phyloP scores from a whole-genome alignment of 37 sponge, comb jelly and placozoan species.

The Beroe ovata region DNA sequence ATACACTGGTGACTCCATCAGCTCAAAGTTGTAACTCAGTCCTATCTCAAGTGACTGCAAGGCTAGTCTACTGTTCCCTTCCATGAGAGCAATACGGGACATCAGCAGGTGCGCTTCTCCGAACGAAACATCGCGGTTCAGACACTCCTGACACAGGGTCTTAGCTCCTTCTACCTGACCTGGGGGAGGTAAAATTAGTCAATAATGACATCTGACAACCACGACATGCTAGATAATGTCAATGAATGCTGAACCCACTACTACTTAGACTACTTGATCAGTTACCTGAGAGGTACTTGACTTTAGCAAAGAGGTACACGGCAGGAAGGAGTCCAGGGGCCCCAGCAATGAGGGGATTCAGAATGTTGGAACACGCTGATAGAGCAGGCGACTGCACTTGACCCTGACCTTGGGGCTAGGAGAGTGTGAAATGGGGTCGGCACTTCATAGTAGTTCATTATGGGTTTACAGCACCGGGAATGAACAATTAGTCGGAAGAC shows the following conservation, averaged over 20 bases:
- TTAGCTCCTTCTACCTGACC: constrained; percentile 77
- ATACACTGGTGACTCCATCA: constrained; percentile 61
- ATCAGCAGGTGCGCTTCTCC: constrained; percentile 82
- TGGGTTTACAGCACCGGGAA: too few relatives aligned
- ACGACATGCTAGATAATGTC: too few relatives aligned
- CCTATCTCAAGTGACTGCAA: constrained; percentile 76
- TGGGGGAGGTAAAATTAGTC: constrained; percentile 54
- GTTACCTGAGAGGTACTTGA: constrained; percentile 87
- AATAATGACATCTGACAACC: too few relatives aligned
- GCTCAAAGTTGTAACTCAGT: constrained; percentile 90
- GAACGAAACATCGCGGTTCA: constrained; percentile 70
- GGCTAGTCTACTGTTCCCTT: constrained; percentile 70
- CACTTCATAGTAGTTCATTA: too few relatives aligned
- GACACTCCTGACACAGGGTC: constrained; percentile 69
- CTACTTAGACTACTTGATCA: too few relatives aligned
- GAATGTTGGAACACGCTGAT: constrained; percentile 68
- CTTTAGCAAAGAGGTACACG: constrained; percentile 76
- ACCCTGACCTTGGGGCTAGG: constrained; percentile 63
- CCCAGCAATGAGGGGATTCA: constrained; percentile 74
- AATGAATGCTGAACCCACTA: too few relatives aligned
- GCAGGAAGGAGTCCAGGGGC: constrained; percentile 78
- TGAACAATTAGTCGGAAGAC: too few relatives aligned
- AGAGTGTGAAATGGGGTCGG: too few relatives aligned
- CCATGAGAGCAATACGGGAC: constrained; percentile 76
- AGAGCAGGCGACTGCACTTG: constrained; percentile 68